phyloP scores from a whole-genome alignment of 1,140 invertebrate genomes.

The Drosophila fuyamai region DNA sequence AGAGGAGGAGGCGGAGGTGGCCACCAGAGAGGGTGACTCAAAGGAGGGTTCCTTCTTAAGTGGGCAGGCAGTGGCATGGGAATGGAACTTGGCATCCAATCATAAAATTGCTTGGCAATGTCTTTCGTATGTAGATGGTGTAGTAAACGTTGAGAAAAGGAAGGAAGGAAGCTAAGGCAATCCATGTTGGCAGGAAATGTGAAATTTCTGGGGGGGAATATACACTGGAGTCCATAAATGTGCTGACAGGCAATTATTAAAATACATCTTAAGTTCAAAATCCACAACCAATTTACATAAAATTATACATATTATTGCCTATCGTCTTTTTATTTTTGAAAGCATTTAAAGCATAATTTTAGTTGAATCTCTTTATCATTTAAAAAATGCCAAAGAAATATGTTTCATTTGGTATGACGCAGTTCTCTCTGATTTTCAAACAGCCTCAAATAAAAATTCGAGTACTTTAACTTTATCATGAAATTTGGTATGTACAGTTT shows the following conservation, averaged over 20 bases:
- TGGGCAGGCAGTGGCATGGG: conserved; percentile 30
- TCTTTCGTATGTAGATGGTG: conserved; percentile 57
- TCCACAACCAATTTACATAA: not conserved
- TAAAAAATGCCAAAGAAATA: too few species aligned
- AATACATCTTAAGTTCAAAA: not conserved
- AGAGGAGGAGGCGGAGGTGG: not conserved
- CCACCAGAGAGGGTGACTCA: conserved; percentile 19
- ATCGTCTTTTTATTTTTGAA: not conserved
- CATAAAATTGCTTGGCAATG: conserved; percentile 76
- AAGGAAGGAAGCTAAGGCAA: conserved; percentile 41
- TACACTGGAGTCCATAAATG: conserved; percentile 15
- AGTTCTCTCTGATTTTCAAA: too few species aligned
- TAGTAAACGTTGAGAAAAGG: conserved; percentile 20
- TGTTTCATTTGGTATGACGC: too few species aligned
- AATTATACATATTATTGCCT: not conserved
- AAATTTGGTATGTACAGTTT: too few species aligned
- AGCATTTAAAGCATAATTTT: not conserved
- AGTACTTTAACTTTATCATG: too few species aligned
- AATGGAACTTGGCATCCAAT: conserved; percentile 71
- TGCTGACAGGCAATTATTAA: not conserved
- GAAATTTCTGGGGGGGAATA: conserved; percentile 35
- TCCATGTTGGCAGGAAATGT: conserved; percentile 48
- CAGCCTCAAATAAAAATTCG: too few species aligned
- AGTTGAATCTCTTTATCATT: too few species aligned
- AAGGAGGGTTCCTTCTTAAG: conserved; percentile 36